Base-by-base conservation (phyloP, 2,797 vertebrate species). In the Odontamblyopus lacepedii region DNA sequence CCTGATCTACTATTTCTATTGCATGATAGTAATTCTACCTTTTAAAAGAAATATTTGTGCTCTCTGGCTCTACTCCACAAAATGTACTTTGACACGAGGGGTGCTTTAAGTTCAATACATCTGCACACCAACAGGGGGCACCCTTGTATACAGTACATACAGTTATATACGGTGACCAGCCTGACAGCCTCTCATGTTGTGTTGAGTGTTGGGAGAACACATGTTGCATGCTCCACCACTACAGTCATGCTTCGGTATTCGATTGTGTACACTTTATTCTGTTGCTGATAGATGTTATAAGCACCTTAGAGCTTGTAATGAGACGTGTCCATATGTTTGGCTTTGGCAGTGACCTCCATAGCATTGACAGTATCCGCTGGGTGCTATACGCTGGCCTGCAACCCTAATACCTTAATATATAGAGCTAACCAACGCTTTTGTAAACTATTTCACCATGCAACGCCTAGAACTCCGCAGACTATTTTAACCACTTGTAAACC, bases 41-140 rank as follows among this genome's bases (percentile, higher is more conserved):
- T 55, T n/a, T 23, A 55, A 9, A 55, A 23, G n/a, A 23, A 7
- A 2, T 7, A 6, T 55, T 23, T 55, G 35, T 9, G 8, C 35
- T 63, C 38, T 41, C 18, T 38, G 15, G 7, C 19, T 19, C 7
- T 32, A 16, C 5, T 61, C 27, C 6, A 16, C 4, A 16, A 32
- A 30, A 62, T 19, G 8, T 11, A 62, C 16, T 26, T 29, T 59
- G 4, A 61, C 13, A 44, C 41, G 11, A 12, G 41, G 41, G 41
- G 27, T 3, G 19, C 15, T 48, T 30, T 29, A 18, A 18, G 7
- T 12, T 27, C 41, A 65, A 15, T 51, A 6, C 48, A 5, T 9
- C 15, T 53, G 65, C 48, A 32, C 27, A 32, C 65, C 65, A 67
- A 67, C 48, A 32, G 65, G 65, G 18, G 65, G 29, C 48, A 8